Percentiles rank a stretch among this genome's conserved stretches.
phyloP scores from a whole-genome alignment of 2,113 vertebrate genomes.

The Erythrocebus patas region DNA sequence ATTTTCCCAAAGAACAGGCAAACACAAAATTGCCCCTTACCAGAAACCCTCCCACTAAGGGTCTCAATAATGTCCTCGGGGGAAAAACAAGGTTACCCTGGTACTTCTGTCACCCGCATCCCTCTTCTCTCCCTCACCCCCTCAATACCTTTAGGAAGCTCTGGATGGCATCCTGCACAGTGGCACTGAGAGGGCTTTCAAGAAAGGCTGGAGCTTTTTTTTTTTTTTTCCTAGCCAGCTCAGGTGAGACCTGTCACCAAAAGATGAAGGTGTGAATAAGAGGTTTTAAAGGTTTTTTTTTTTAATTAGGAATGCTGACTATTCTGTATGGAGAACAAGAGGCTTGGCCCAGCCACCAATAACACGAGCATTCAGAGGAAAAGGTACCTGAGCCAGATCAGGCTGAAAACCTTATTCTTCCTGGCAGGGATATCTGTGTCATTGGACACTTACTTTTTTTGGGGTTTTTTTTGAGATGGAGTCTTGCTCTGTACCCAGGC shows the following conservation, averaged over 20 bases:
- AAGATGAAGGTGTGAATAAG: neutral
- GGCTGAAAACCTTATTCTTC: neutral
- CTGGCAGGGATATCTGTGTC: neutral
- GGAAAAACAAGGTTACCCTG: neutral
- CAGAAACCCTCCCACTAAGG: neutral
- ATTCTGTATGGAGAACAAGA: neutral
- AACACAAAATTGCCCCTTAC: neutral
- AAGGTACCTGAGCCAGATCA: neutral
- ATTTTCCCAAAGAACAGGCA: slow-evolving; percentile 25
- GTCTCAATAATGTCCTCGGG: neutral
- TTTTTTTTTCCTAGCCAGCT: slow-evolving; percentile 91
- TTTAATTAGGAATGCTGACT: neutral
- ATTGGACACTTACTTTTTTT: neutral
- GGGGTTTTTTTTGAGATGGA: no score
- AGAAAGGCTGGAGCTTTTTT: slow-evolving; percentile 86
- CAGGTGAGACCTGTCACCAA: slow-evolving; percentile 86
- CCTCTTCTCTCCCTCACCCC: neutral
- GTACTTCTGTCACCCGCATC: neutral
- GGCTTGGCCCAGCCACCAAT: neutral
- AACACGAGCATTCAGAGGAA: neutral
- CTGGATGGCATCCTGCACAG: slow-evolving; percentile 90
- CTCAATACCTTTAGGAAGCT: slow-evolving; percentile 90
- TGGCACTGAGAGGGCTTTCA: slow-evolving; percentile 85
- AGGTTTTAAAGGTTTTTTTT: neutral
- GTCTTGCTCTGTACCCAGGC: no score